Evolutionary conservation across 2,797 vertebrate genomes (phyloP).

Genomic region (Dicrostonyx torquatus): DNA sequence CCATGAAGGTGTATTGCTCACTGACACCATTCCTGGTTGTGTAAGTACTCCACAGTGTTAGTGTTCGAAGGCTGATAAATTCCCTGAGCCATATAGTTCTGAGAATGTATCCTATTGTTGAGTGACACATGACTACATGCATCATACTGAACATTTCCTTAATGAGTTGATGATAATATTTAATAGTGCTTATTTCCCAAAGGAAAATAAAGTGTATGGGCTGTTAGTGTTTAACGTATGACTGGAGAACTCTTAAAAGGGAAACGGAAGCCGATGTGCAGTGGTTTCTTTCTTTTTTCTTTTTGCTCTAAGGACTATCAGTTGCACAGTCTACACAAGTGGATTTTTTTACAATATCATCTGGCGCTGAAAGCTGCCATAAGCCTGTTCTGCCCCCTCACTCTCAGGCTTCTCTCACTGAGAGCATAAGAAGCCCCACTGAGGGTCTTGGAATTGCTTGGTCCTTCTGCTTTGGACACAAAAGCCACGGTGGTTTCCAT

Average conservation of each 20-base stretch:
- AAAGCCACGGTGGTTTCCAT: background rate
- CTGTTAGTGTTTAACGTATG: conserved; percentile 22
- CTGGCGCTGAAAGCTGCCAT: background rate
- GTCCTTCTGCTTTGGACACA: background rate
- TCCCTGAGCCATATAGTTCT: background rate
- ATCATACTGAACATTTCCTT: background rate
- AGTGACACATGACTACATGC: background rate
- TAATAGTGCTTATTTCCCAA: conserved; percentile 31
- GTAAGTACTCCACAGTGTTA: background rate
- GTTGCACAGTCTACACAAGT: background rate
- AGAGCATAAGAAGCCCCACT: background rate
- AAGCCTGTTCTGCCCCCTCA: background rate
- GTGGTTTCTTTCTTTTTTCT: background rate
- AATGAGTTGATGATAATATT: conserved; percentile 44
- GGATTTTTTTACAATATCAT: background rate
- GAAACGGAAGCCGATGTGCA: background rate
- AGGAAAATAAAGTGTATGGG: conserved; percentile 23
- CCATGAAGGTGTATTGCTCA: background rate
- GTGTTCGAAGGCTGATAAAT: background rate
- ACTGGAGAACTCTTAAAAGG: conserved; percentile 27
- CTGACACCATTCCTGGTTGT: background rate
- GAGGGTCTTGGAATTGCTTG: background rate
- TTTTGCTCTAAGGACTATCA: background rate
- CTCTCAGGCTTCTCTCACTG: background rate
- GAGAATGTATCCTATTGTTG: background rate